Base-by-base conservation (phyloP, 2,888 invertebrate species). In the Drosophila nigricruria region DNA sequence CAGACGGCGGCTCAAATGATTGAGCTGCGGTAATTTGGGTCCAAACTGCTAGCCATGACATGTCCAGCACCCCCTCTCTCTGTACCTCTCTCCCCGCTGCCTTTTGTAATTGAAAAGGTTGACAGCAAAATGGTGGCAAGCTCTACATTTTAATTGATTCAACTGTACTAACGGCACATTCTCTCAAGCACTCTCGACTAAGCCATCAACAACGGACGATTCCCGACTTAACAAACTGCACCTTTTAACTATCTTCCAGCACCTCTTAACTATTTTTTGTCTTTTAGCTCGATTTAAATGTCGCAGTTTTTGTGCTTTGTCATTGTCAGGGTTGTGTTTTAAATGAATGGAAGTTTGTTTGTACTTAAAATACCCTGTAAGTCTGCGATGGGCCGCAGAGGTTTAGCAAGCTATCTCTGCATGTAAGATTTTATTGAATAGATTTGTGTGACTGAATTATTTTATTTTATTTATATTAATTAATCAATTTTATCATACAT, bases 161-260 rank as follows among this genome's bases (percentile, higher is more conserved):
- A 82, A 82, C 85, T 88, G 82, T 83, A 79, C 79, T 85, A 83
- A 83, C 83, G 85, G 83, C 66, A 85, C 73, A 81, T 76, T 81
- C 63, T 70, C 75, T 69, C 61, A 66, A 68, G 75, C 78, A 68
- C 60, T 61, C 58, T 64, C 32, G 53, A 58, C 70, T 59, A 58
- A 23, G 16, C 43, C 59, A 45, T 45, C n/a, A n/a, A n/a, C 45
- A 45, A 2, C 45, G 16, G 30, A 40, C 63, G 32, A 32, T 23
- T 23, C 50, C 23, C 50, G 50, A n/a, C 52, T 52, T 34, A 36
- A 9, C 36, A 23, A 53, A 25, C 23, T 12, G 10, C 64, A 47
- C 38, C 78, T 50, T 36, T 57, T 57, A 61, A 64, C 64, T 59
- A 47, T 59, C 23, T 43, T 36, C 82, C 25, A 16, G 12, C 64